A percentile compares a stretch with the other conserved stretches of the same genome.
phyloP scores from a whole-genome alignment of 1,140 invertebrate genomes.

The Drosophila athabasca region DNA sequence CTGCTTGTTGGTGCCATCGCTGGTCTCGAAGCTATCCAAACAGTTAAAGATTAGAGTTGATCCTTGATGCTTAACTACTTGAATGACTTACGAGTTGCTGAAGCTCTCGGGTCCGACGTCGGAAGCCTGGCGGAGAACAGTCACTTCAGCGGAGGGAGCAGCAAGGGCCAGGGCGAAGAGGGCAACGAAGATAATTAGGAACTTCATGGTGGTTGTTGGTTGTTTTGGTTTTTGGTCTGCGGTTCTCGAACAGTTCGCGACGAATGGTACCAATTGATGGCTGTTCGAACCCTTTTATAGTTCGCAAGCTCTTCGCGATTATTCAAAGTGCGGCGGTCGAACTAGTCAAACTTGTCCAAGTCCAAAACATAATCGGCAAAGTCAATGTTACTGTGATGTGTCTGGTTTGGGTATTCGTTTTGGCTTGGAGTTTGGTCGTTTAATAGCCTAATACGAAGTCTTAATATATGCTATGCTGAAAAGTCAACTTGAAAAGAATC shows the following conservation, averaged over 20 bases:
- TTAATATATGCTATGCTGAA: constrained; percentile 21
- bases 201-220: constrained; percentile 60
- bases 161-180: constrained; percentile 73
- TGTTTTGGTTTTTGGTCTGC: constrained; percentile 36
- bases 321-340: constrained; percentile 32
- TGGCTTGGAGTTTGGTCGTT: constrained; percentile 29
- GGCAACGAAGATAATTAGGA: constrained; percentile 71
- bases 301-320: constrained; percentile 19
- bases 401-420: constrained; percentile 36
- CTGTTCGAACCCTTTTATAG: constrained; percentile 42
- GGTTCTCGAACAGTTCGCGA: constrained; percentile 39
- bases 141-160: constrained; percentile 42
- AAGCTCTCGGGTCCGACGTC: constrained; percentile 84
- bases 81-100: constrained; percentile 83
- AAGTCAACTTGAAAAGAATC: constrained; percentile 20
- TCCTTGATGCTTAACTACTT: background rate
- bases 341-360: constrained; percentile 48
- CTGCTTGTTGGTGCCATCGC: constrained; percentile 30
- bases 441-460: constrained; percentile 37
- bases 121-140: constrained; percentile 66
- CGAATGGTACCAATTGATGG: constrained; percentile 31
- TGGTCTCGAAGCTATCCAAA: constrained; percentile 45
- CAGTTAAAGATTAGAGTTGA: background rate
- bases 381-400: constrained; percentile 44
- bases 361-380: constrained; percentile 39